These are phyloP conservation scores for Cyprinodon brontotheroides DNA, from an alignment of 2,113 vertebrate genomes.

Conservation along the genomic window DNA sequence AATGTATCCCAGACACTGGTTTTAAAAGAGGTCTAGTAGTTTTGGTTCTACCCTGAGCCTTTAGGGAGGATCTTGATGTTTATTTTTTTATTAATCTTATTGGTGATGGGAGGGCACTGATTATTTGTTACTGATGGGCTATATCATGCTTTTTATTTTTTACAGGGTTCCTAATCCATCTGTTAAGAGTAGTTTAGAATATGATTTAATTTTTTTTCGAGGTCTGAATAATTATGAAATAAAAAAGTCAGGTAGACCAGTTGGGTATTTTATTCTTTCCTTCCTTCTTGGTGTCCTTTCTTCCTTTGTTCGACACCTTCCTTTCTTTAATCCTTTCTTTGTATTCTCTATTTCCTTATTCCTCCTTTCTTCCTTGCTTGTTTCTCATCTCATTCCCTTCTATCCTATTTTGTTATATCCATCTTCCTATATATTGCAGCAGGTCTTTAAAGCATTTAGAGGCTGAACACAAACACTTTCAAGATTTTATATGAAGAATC, in stretches of 20 bases:
- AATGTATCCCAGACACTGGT: not conserved
- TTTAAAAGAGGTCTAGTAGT: not conserved
- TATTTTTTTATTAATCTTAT: no score
- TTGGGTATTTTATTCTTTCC: not conserved
- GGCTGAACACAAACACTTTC: not conserved
- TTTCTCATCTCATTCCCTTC: not conserved
- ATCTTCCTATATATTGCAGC: not conserved
- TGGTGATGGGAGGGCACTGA: no score
- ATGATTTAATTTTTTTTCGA: no score
- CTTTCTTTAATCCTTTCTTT: no score
- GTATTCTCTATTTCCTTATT: no score
- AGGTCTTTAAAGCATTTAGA: not conserved
- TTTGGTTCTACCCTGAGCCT: not conserved
- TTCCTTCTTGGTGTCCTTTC: not conserved
- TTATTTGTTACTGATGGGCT: not conserved
- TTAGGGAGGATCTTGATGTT: not conserved
- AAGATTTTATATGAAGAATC: not conserved
- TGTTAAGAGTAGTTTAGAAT: no score
- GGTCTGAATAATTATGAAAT: no score
- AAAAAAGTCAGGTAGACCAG: no score
- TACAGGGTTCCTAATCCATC: no score
- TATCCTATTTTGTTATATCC: not conserved
- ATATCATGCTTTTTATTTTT: no score
- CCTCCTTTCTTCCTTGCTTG: not conserved
- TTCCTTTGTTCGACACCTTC: no score